Evolutionary conservation across 2,797 vertebrate genomes (phyloP).

Genomic region (Telmatherina bonti): DNA sequence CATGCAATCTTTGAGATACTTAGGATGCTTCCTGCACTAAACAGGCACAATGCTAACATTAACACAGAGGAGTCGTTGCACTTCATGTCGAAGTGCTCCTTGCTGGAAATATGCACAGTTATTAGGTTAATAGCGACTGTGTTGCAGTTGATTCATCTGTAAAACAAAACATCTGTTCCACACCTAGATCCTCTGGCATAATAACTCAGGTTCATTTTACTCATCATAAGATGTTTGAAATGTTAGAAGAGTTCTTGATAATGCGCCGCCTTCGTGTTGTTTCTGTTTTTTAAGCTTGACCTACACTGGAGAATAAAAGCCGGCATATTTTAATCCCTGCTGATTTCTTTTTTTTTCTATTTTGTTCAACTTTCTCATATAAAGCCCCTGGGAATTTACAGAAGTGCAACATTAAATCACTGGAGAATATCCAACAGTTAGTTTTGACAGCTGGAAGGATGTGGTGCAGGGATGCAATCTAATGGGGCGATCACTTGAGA

Average conservation of each 20-base stretch:
- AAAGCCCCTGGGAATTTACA: background rate
- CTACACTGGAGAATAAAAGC: background rate
- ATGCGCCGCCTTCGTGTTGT: background rate
- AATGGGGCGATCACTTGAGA: constrained; percentile 11
- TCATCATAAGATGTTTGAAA: background rate
- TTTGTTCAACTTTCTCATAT: background rate
- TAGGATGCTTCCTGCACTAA: background rate
- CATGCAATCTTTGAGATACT: background rate
- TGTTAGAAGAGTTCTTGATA: background rate
- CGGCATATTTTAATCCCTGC: background rate
- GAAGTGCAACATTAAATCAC: background rate
- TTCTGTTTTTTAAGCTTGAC: background rate
- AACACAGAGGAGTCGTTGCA: background rate
- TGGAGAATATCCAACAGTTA: background rate
- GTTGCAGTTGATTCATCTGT: background rate
- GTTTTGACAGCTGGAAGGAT: constrained; percentile 16
- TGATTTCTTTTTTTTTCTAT: background rate
- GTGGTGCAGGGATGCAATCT: background rate
- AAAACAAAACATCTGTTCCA: background rate
- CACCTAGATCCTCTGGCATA: background rate
- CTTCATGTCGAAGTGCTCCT: background rate
- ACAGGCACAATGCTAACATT: background rate
- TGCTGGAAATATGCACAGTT: background rate
- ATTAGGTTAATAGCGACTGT: background rate
- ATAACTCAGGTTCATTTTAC: background rate